Evolutionary conservation across 2,888 invertebrate genomes (phyloP), one percentile per base, ranked within the genome.

Genomic region (Smittia aterrima): DNA sequence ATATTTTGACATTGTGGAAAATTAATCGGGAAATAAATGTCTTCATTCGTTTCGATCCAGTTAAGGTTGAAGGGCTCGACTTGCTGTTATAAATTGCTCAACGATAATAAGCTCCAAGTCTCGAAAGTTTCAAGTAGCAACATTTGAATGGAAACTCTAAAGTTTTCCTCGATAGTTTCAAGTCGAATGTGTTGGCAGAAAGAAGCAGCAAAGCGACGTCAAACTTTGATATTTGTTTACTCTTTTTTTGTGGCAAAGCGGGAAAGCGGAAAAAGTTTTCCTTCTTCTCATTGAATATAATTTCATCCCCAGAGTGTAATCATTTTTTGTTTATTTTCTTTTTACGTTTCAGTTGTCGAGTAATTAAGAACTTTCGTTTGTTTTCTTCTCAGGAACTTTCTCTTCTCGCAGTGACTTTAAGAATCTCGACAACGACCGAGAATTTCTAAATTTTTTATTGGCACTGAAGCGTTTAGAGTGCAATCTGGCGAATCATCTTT

Each of bases 301-400:
- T 47, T 47, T 7, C 22, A 41, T 67, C 67, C 41, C 67, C 40
- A 67, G 67, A 24, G 67, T 47, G 67, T 24, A 41, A 67, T 67
- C 38, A 41, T 67, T 41, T 27, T 24, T 67, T 40, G 13, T 41
- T 41, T 67, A 40, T 27, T 27, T 24, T 32, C 18, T 38, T 11
- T 32, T 40, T 40, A 38, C 38, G 7, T 66, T 38, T 66, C n/a
- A 22, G 16, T 47, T 47, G 13, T 67, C 20, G 20, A 66, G 66
- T 66, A 66, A 66, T 66, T 66, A 66, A 66, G 66, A 66, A 66
- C 24, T 58, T 58, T 58, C 24, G n/a, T n/a, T n/a, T n/a, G 47
- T 47, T 47, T 47, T 47, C 11, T 3, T 11, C 47, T 3, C 11
- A 47, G 38, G 9, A 47, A 47, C 47, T 47, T 47, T 47, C 11